Percentiles rank a stretch among this genome's conserved stretches.
Conservation (phyloP, 2,113 vertebrate species). For the Macaca nemestrina region DNA sequence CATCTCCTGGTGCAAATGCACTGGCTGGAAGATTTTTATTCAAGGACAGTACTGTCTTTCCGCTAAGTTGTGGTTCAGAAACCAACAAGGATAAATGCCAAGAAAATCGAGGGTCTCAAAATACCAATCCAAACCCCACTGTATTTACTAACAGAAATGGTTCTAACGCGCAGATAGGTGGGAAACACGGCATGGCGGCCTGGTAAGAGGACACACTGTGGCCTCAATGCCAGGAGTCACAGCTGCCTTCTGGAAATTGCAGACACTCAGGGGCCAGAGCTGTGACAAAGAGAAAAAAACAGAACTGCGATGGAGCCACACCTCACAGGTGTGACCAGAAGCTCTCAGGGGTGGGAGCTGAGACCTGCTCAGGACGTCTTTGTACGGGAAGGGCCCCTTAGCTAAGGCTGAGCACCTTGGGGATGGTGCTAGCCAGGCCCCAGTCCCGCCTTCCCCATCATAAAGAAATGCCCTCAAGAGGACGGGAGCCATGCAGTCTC, state of each 20-base stretch:
- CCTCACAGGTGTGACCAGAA: too few species aligned
- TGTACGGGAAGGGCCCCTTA: not conserved
- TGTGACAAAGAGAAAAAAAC: too few species aligned
- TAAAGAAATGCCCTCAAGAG: not conserved
- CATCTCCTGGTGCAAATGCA: too few species aligned
- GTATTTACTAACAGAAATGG: fast-evolving
- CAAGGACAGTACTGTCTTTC: not conserved
- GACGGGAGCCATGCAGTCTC: not conserved
- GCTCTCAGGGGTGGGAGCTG: fast-evolving
- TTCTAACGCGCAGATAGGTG: fast-evolving
- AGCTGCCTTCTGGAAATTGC: not conserved
- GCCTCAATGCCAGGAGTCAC: too few species aligned
- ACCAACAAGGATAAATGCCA: fast-evolving
- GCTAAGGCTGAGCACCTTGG: not conserved
- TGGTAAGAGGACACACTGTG: not conserved
- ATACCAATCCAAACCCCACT: fast-evolving
- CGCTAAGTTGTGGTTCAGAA: not conserved
- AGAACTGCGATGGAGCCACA: not conserved
- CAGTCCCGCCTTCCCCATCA: fast-evolving
- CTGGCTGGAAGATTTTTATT: fast-evolving
- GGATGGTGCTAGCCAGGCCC: not conserved
- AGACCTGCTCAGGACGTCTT: not conserved
- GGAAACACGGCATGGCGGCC: not conserved
- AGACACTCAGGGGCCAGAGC: not conserved
- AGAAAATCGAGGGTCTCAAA: fast-evolving